phyloP scores from a whole-genome alignment of 2,888 invertebrate species.

The Rhopalosiphum nymphaeae region DNA sequence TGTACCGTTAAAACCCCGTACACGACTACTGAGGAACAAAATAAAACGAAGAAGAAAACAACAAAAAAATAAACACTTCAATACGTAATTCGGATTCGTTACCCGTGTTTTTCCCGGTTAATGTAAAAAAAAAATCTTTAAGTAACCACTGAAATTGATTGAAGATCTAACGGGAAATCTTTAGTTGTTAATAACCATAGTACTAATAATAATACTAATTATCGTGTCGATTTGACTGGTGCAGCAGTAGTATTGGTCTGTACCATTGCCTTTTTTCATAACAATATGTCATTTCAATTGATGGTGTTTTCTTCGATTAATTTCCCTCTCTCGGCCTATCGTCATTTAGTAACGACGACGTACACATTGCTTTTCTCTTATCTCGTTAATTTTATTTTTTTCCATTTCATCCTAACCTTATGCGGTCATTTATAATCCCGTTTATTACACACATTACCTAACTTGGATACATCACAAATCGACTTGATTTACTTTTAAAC shows the following conservation, averaged over 20 bases:
- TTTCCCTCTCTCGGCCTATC: not conserved
- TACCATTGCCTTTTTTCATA: not conserved
- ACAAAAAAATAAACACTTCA: not conserved
- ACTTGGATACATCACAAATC: not conserved
- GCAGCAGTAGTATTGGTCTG: not conserved
- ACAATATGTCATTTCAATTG: not conserved
- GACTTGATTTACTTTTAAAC: constrained; percentile 45
- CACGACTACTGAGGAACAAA: constrained; percentile 8
- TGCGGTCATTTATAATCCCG: constrained; percentile 30
- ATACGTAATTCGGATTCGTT: constrained; percentile 38
- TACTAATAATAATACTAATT: not conserved
- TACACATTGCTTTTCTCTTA: constrained; percentile 2
- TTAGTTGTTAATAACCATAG: not conserved
- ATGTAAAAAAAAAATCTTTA: constrained; percentile 1
- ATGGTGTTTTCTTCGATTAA: not conserved
- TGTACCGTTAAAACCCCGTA: constrained; percentile 32
- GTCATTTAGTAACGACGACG: not conserved
- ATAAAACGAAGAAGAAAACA: not conserved
- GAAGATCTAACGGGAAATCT: constrained; percentile 25
- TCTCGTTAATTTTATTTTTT: constrained; percentile 43
- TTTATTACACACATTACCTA: constrained; percentile 34
- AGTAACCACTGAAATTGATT: constrained; percentile 10
- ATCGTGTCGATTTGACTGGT: not conserved
- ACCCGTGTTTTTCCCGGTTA: not conserved
- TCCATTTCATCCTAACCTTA: not conserved